Evolutionary conservation across 53 echinoderm and acorn worm species (phyloP).

Genomic region (Mesocentrotus franciscanus): DNA sequence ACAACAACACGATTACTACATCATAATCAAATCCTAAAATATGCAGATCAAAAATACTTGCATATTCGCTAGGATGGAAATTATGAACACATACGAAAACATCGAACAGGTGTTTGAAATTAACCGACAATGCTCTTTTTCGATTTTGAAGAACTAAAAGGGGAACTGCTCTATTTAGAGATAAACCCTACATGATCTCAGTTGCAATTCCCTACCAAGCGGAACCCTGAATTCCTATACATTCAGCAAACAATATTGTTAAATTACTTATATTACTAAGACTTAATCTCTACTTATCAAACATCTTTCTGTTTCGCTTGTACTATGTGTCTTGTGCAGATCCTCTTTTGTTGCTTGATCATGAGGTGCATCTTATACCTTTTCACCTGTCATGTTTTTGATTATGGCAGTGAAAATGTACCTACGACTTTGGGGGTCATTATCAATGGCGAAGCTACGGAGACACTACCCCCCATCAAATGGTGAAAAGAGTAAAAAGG

Average conservation of each 20-base stretch:
- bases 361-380: too few species aligned
- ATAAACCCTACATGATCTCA: background rate
- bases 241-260: background rate
- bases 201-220: background rate
- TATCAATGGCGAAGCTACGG: too few species aligned
- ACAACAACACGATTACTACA: too few species aligned
- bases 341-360: background rate
- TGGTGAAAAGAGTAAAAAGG: too few species aligned
- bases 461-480: too few species aligned
- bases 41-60: too few species aligned
- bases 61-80: too few species aligned
- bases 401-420: too few species aligned
- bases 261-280: background rate
- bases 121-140: background rate
- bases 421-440: too few species aligned
- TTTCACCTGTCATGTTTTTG: too few species aligned
- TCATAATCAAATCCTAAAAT: too few species aligned
- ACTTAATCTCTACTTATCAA: background rate
- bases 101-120: background rate
- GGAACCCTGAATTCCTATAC: background rate
- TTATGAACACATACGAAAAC: background rate
- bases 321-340: background rate
- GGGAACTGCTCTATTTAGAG: background rate
- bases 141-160: background rate
- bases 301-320: background rate